Base-by-base conservation (phyloP, 2,113 vertebrate species). In the Boleophthalmus pectinirostris region DNA sequence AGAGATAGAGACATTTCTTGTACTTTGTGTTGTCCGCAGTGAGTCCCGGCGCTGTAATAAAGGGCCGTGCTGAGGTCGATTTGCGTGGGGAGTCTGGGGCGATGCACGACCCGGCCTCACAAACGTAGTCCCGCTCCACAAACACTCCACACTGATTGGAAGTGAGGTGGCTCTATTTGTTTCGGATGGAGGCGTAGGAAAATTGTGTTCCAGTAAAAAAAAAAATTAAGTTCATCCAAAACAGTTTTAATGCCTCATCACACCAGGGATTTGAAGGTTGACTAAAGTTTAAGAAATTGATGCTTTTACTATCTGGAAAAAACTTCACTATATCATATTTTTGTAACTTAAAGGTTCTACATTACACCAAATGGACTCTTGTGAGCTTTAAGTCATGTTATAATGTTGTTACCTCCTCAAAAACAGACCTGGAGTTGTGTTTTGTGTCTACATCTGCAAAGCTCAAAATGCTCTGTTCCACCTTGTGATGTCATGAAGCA, bases 61-160 rank as follows among this genome's bases (percentile, higher is more conserved):
- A 86, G 57, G 38, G 72, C 78, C 70, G 61, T 82, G 83, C 86
- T 87, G 80, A 69, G 79, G 76, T 78, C 82, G 79, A 83, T 89
- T 86, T 89, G 81, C 85, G 86, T 81, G 65, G 75, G 3, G 21
- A 70, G 64, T 78, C 87, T 78, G 61, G 1, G 72, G 83, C 21
- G 67, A 75, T 58, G 68, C 13, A 51, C 71, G 84, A 81, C 69
- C 61, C 45, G 58, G 61, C 82, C 38, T 88, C 82, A 88, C 87
- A 85, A 82, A 84, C 80, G 80, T 64, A 9, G 83, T 53, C 77
- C 15, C 51, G 45, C 25, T 86, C 80, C 74, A 75, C 66, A 49
- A 88, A 85, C 85, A 88, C 82, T 87, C 82, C 80, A 83, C 80
- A 73, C 54, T 57, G 66, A 79, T 79, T 80, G 79, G 78, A 84